Percentiles rank a stretch among this genome's conserved stretches.
Conservation (phyloP, 2,797 vertebrate genomes). For the Myripristis murdjan region DNA sequence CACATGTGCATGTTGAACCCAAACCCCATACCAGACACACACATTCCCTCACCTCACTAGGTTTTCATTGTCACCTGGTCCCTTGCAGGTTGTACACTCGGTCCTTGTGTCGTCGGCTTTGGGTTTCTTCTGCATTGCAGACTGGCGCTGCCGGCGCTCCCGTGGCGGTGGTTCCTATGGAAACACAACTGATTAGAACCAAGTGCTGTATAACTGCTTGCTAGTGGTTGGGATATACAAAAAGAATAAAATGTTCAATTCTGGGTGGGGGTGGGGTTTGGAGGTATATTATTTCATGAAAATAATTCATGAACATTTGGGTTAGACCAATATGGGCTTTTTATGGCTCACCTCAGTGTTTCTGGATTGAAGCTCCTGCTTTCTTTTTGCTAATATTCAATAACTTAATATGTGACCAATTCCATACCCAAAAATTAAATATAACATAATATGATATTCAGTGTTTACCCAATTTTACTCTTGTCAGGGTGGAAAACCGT, state of each 20-base stretch:
- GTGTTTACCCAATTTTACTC: too few relatives aligned
- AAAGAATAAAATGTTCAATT: conserved; percentile 24
- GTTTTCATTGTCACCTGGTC: conserved; percentile 98
- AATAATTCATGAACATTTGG: not conserved
- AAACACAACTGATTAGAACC: conserved; percentile 73
- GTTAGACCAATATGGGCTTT: not conserved
- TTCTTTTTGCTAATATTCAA: too few relatives aligned
- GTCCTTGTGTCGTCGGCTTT: conserved; percentile 95
- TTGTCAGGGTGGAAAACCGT: too few relatives aligned
- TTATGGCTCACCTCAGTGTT: not conserved
- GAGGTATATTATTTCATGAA: not conserved
- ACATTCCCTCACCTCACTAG: conserved; percentile 91
- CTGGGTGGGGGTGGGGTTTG: conserved; percentile 22
- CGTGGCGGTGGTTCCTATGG: conserved; percentile 92
- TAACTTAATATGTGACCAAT: too few relatives aligned
- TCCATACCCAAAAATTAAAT: too few relatives aligned
- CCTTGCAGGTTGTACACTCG: conserved; percentile 95
- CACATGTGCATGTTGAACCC: conserved; percentile 20
- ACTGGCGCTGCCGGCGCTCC: conserved; percentile 93
- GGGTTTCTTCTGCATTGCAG: conserved; percentile 93
- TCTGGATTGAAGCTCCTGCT: not conserved
- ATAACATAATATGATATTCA: too few relatives aligned
- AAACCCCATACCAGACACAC: conserved; percentile 20
- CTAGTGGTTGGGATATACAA: not conserved
- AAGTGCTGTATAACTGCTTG: conserved; percentile 13